Conservation (phyloP, 2,113 vertebrate species). For the Dicerorhinus sumatrensis region DNA sequence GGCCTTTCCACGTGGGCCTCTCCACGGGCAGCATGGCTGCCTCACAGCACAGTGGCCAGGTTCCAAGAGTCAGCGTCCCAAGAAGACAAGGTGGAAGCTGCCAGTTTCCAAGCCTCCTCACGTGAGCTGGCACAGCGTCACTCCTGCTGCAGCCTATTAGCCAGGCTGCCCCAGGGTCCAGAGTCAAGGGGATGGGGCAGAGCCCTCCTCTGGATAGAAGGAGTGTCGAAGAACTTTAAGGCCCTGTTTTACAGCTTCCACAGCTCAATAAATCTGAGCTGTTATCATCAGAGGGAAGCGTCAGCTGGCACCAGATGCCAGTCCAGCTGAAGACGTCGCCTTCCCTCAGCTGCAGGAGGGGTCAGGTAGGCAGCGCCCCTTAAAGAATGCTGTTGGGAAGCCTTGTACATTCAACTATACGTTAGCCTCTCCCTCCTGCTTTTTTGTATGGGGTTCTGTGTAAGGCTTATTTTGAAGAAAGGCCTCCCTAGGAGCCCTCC, state of each 20-base stretch:
- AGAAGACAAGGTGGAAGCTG: not conserved
- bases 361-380: fast-evolving
- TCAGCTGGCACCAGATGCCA: not conserved
- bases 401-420: fast-evolving
- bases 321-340: no score
- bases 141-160: not conserved
- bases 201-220: not conserved
- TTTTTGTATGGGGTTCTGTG: conserved; percentile 1
- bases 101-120: not conserved
- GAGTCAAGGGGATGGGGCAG: not conserved
- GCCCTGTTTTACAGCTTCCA: not conserved
- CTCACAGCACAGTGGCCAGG: not conserved
- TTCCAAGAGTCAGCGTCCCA: not conserved
- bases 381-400: fast-evolving
- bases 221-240: not conserved
- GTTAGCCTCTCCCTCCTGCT: not conserved
- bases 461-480: not conserved
- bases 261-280: not conserved
- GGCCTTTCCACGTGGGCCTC: not conserved
- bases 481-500: not conserved
- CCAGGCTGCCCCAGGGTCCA: not conserved
- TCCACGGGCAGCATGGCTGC: not conserved
- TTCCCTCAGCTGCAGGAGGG: not conserved
- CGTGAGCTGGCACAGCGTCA: not conserved
- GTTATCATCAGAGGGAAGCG: fast-evolving